Evolutionary conservation across 1,140 invertebrate genomes (phyloP).

Genomic region (Ostrea denselamellosa): DNA sequence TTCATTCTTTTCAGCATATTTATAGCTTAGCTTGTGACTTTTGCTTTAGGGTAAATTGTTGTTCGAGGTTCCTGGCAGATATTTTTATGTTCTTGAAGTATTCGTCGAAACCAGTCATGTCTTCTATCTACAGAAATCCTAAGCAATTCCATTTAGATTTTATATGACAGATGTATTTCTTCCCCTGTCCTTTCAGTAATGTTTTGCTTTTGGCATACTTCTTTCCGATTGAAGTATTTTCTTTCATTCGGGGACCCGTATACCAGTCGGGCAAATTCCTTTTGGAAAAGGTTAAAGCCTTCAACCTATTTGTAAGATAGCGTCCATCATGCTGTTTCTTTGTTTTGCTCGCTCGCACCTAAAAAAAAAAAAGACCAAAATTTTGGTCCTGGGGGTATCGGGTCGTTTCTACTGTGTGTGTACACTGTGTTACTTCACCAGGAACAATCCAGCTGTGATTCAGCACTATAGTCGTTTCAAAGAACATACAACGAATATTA

Average conservation of each 20-base stretch:
- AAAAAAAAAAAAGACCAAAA: slow-evolving; percentile 1
- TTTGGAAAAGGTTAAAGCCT: slow-evolving; percentile 25
- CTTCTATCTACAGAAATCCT: slow-evolving; percentile 6
- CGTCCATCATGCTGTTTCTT: slow-evolving; percentile 34
- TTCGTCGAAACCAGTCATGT: slow-evolving; percentile 24
- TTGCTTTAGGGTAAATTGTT: slow-evolving; percentile 36
- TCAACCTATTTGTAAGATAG: slow-evolving; percentile 2
- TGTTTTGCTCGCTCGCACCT: background rate
- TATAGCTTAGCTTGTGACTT: slow-evolving; percentile 26
- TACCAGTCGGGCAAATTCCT: slow-evolving; percentile 21
- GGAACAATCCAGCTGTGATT: background rate
- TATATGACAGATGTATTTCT: slow-evolving; percentile 37
- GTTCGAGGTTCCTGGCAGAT: background rate
- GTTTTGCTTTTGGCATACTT: slow-evolving; percentile 32
- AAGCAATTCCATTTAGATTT: background rate
- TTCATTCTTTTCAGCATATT: slow-evolving; percentile 24
- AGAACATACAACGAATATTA: background rate
- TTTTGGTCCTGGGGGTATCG: background rate
- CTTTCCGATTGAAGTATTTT: slow-evolving; percentile 33
- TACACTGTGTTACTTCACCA: slow-evolving; percentile 1
- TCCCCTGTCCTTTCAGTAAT: background rate
- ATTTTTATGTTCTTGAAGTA: slow-evolving; percentile 37
- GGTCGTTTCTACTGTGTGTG: background rate
- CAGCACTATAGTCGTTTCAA: background rate
- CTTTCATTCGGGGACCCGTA: background rate